Evolutionary conservation across 2,113 vertebrate genomes (phyloP), one percentile per base, ranked within the genome.

Genomic region (Dendrocopos noguchii): DNA sequence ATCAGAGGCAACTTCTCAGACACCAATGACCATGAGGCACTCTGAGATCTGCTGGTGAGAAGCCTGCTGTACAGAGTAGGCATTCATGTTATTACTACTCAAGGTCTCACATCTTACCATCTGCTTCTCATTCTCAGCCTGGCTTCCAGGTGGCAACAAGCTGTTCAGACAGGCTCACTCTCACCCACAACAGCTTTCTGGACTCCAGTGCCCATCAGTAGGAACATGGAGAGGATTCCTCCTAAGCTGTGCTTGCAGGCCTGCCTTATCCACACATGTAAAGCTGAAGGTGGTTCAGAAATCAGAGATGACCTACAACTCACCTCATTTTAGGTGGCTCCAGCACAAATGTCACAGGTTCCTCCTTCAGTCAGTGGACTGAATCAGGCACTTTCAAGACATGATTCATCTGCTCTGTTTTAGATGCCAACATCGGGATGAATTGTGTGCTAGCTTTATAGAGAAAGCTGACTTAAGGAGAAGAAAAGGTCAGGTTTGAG

Each of bases 1-100:
- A 68, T 89, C 80, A 39, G 61, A 68, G 84, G 47, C 68, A 65
- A 88, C 25, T 71, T 75, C 80, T 91, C 74, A 72, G 84, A 72
- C 77, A 63, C 20, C 0, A 0, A 4, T 0, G 3, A 17, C 71
- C 15, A 6, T 25, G 60, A 90, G 60, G 50, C 63, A 53, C 0
- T 0, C 61, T 29, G 80, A 67, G 84, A 56, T 60, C 33, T 67
- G 74, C 73, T 66, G 88, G 74, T 59, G 83, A 83, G 73, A 80
- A 66, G 52, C 61, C 61, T 74, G 71, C 77, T 33, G 53, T 31
- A 57, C 57, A 67, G 77, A 75, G 42, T 28, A 84, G 61, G 33
- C 36, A 65, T 50, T 67, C 53, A 31, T 87, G 76, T 52, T 31
- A 15, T 50, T 31, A 29, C 64, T 63, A 73, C 61, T 52, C 56